Evolutionary conservation across 2,113 vertebrate genomes (phyloP).

Genomic region (Balaenoptera acutorostrata): DNA sequence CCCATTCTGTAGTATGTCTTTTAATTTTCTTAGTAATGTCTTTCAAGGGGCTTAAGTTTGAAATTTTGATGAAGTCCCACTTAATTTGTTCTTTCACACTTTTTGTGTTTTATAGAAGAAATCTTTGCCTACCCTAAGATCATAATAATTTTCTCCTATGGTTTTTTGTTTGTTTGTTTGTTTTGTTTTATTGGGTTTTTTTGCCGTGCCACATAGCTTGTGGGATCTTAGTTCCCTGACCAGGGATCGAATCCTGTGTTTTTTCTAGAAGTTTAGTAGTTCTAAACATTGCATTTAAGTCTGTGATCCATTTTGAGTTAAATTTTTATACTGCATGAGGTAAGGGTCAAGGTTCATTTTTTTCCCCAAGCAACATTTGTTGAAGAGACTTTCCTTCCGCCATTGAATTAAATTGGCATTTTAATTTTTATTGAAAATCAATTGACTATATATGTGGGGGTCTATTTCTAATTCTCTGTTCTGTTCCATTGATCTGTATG

Average conservation of each 20-base stretch:
- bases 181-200: too few relatives aligned
- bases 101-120: conserved; percentile 5
- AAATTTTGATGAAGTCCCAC: background rate
- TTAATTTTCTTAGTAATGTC: background rate
- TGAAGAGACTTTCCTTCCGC: too few relatives aligned
- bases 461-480: conserved; percentile 2
- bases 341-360: background rate
- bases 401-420: too few relatives aligned
- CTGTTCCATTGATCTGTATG: background rate
- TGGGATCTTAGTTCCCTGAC: too few relatives aligned
- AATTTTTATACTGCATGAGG: background rate
- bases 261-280: background rate
- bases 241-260: too few relatives aligned
- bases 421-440: too few relatives aligned
- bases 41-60: background rate
- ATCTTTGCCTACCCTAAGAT: background rate
- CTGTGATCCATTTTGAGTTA: background rate
- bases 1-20: background rate
- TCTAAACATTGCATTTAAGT: background rate
- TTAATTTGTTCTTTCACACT: background rate
- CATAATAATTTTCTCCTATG: background rate
- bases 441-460: background rate
- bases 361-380: too few relatives aligned
- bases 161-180: background rate
- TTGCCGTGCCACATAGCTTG: too few relatives aligned